Evolutionary conservation across 2,797 vertebrate genomes (phyloP).

Genomic region (Florisuga fusca): DNA sequence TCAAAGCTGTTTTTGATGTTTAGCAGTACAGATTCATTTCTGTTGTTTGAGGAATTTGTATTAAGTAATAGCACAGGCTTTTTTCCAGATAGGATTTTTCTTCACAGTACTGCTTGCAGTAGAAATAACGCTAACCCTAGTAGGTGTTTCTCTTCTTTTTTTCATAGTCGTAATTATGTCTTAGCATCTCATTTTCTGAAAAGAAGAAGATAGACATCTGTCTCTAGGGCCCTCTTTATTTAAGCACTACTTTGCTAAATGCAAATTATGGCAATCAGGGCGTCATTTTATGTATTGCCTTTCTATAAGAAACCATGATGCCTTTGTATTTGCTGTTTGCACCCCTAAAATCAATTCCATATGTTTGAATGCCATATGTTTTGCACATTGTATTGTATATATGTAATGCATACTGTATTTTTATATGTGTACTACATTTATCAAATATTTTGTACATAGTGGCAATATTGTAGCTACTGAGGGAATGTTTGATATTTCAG

Average conservation of each 20-base stretch:
- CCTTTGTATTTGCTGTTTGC: slow-evolving; percentile 88
- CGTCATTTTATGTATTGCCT: slow-evolving; percentile 81
- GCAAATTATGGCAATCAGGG: slow-evolving; percentile 73
- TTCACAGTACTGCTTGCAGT: slow-evolving; percentile 75
- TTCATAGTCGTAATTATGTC: slow-evolving; percentile 75
- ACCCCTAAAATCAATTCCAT: slow-evolving; percentile 83
- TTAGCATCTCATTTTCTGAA: slow-evolving; percentile 83
- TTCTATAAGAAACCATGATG: slow-evolving; percentile 83
- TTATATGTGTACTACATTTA: slow-evolving; percentile 93
- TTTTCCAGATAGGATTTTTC: slow-evolving; percentile 46
- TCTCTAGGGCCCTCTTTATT: slow-evolving; percentile 66
- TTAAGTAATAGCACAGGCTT: slow-evolving; percentile 62
- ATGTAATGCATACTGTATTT: slow-evolving; percentile 96
- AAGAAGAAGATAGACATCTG: slow-evolving; percentile 64
- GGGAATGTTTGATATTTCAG: slow-evolving; percentile 83
- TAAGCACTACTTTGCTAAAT: slow-evolving; percentile 71
- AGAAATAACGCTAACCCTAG: slow-evolving; percentile 63
- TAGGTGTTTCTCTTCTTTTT: slow-evolving; percentile 73
- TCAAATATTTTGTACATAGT: slow-evolving; percentile 94
- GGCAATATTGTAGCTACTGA: slow-evolving; percentile 85
- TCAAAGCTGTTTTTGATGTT: slow-evolving; percentile 71
- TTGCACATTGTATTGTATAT: slow-evolving; percentile 99
- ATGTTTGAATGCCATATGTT: slow-evolving; percentile 93
- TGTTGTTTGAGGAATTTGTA: slow-evolving; percentile 72
- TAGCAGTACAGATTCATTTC: slow-evolving; percentile 68